Base-by-base conservation (phyloP, 1,140 invertebrate genomes). In the Drosophila kepulauana region DNA sequence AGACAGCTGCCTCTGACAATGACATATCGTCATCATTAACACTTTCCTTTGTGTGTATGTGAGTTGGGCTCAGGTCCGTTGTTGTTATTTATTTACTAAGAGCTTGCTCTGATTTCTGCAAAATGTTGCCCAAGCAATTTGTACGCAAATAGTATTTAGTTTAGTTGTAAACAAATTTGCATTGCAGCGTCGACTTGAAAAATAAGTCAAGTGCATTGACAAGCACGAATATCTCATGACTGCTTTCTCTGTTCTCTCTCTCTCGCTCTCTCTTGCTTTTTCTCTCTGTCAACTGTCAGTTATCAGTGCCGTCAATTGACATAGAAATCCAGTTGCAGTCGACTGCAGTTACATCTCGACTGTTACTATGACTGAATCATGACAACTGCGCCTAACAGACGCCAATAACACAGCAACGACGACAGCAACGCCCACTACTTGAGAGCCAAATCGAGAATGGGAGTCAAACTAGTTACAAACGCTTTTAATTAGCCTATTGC, bases 201-300 rank as follows among this genome's bases (percentile, higher is more conserved):
- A 88, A 82, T 88, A 75, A 89, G 85, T 88, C 84, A 84, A 88
- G 85, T 81, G 81, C 78, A 88, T 75, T 84, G 84, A 82, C 57
- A 66, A 86, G 75, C 38, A 11, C 38, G 38, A 11, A n/a, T 74
- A 82, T 68, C 74, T 78, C 62, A 43, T 80, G 69, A 80, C 16
- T 52, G n/a, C 13, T 33, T 4, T 7, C 16, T 30, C 15, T 28
- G 11, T n/a, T 8, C 10, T 11, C 13, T n/a, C 3, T 8, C 13
- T 13, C 11, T 15, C 20, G n/a, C 5, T 6, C 52, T 28, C 8
- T 33, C 45, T 25, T 11, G 6, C 33, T 33, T 33, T 33, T 5
- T 11, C 35, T 38, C 35, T 15, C 30, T 58, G 35, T 38, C 61
- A 66, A 16, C 54, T 77, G 46, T 49, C 69, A 48, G 56, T 51